Conservation (phyloP, 2,113 vertebrate species). For the Python bivittatus region DNA sequence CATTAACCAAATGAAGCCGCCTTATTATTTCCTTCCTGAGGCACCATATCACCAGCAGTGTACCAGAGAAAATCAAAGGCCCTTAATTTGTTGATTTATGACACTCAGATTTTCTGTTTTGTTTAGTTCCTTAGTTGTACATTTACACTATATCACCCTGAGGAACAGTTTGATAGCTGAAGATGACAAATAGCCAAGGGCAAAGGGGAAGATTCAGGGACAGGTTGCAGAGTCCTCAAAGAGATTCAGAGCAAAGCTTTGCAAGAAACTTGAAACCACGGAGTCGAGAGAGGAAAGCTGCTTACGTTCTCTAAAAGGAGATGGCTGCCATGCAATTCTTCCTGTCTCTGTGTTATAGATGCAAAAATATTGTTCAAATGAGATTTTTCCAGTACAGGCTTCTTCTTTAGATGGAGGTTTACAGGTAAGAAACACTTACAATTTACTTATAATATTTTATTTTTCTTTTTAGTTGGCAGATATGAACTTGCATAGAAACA, state of each 20-base stretch:
- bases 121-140: background rate
- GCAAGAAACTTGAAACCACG: background rate
- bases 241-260: background rate
- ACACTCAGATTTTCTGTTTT: background rate
- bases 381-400: background rate
- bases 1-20: background rate
- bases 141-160: background rate
- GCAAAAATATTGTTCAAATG: background rate
- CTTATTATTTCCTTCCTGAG: background rate
- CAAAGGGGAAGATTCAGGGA: background rate
- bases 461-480: background rate
- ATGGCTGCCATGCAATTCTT: background rate
- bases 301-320: background rate
- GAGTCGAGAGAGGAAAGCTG: background rate
- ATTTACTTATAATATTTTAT: background rate
- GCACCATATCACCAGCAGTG: background rate
- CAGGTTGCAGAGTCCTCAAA: background rate
- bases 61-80: background rate
- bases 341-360: background rate
- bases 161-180: background rate
- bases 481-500: background rate
- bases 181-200: background rate
- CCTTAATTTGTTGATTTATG: background rate
- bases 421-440: background rate
- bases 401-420: background rate